A percentile compares a stretch with the other conserved stretches of the same genome.
phyloP scores from a whole-genome alignment of 2,797 vertebrate species.

The Rhadinocentrus ornatus region DNA sequence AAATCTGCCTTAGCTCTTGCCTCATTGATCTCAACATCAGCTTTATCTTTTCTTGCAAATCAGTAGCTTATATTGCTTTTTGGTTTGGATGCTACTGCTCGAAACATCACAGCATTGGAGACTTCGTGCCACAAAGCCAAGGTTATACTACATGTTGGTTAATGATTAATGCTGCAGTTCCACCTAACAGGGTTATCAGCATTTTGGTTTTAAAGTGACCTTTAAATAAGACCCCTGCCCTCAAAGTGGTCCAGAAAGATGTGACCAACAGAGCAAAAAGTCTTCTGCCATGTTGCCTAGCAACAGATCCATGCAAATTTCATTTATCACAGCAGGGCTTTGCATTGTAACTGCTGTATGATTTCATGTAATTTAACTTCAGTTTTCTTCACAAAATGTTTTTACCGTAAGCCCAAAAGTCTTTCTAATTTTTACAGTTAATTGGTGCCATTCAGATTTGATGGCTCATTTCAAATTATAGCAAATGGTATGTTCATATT shows the following conservation, averaged over 20 bases:
- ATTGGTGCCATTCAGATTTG: not conserved
- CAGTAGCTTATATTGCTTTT: not conserved
- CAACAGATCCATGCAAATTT: constrained; percentile 69
- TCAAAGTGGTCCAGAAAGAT: constrained; percentile 26
- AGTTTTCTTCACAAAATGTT: constrained; percentile 20
- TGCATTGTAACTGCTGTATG: constrained; percentile 50
- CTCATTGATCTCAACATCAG: constrained; percentile 24
- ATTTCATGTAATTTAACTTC: constrained; percentile 30
- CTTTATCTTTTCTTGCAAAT: constrained; percentile 13
- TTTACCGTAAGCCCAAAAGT: not conserved
- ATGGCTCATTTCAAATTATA: constrained; percentile 6
- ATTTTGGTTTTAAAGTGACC: constrained; percentile 7
- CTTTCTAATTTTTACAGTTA: not conserved
- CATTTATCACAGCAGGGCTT: constrained; percentile 58
- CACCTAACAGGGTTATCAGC: not conserved
- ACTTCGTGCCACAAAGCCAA: not conserved
- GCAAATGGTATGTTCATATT: not conserved
- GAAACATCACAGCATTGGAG: not conserved
- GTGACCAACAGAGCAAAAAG: constrained; percentile 31
- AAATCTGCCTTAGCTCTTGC: not conserved
- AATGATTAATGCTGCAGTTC: not conserved
- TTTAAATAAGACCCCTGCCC: constrained; percentile 22
- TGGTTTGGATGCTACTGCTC: constrained; percentile 9
- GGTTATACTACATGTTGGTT: constrained; percentile 2
- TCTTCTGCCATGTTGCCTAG: constrained; percentile 70